Evolutionary conservation across 64 coral and sea anemone species (phyloP).

Genomic region (Cladopsammia gracilis): DNA sequence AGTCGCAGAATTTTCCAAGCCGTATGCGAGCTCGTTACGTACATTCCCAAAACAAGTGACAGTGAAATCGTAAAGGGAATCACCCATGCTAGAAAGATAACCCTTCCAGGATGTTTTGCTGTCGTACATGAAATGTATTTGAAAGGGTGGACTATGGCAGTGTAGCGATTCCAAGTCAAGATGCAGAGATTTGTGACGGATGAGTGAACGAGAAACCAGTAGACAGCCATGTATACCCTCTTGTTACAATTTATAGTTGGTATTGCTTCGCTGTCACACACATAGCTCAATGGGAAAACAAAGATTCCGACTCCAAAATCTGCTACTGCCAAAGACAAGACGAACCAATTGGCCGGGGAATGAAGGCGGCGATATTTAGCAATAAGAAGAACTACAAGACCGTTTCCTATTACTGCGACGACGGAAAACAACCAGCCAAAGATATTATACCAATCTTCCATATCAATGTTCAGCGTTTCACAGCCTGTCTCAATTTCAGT

Average conservation of each 20-base stretch:
- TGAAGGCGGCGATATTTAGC: neutral
- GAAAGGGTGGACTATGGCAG: neutral
- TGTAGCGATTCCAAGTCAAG: constrained; percentile 24
- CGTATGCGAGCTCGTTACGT: neutral
- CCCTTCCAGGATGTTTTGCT: neutral
- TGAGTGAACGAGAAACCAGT: neutral
- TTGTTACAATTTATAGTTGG: neutral
- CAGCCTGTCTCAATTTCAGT: no score
- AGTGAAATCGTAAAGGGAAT: neutral
- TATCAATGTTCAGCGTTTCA: neutral
- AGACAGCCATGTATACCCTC: neutral
- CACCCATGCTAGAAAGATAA: neutral
- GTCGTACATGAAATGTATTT: neutral
- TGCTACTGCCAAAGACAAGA: neutral
- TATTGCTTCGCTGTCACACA: neutral
- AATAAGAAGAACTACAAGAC: constrained; percentile 1
- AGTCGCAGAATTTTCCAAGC: neutral
- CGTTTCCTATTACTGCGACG: neutral
- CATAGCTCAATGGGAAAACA: neutral
- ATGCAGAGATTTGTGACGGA: neutral
- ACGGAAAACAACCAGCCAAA: neutral
- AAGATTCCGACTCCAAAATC: neutral
- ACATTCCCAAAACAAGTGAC: neutral
- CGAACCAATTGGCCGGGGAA: constrained; percentile 35
- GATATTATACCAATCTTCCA: neutral